phyloP scores from a whole-genome alignment of 2,888 invertebrate species.

The Crossocerus cetratus region DNA sequence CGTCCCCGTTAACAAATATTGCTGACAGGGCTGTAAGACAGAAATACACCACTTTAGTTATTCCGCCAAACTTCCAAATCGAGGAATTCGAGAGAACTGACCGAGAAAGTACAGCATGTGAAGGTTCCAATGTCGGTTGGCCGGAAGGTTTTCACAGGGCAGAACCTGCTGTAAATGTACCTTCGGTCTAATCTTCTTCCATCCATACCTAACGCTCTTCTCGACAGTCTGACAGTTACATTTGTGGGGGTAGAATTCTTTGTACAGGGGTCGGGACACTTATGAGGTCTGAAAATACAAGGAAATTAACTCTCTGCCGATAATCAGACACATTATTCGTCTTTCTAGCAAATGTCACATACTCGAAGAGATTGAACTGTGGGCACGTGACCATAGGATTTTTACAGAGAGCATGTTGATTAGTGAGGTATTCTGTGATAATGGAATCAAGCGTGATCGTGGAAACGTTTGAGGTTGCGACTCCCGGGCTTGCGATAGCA shows the following conservation, averaged over 20 bases:
- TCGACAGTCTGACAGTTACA: slow-evolving; percentile 79
- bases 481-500: slow-evolving; percentile 67
- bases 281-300: slow-evolving; percentile 86
- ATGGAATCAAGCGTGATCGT: slow-evolving; percentile 91
- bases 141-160: slow-evolving; percentile 86
- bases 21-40: slow-evolving; percentile 79
- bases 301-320: not conserved
- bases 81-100: slow-evolving; percentile 52
- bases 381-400: slow-evolving; percentile 99
- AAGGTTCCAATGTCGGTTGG: slow-evolving; percentile 86
- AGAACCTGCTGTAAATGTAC: slow-evolving; percentile 90
- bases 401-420: slow-evolving; percentile 98
- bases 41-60: slow-evolving; percentile 38
- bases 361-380: slow-evolving; percentile 95
- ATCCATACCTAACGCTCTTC: slow-evolving; percentile 77
- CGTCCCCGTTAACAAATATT: slow-evolving; percentile 90
- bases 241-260: slow-evolving; percentile 84
- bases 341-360: slow-evolving; percentile 68
- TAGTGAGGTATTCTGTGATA: slow-evolving; percentile 96
- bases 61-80: too few species aligned
- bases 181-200: slow-evolving; percentile 86
- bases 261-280: slow-evolving; percentile 93
- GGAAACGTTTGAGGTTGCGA: slow-evolving; percentile 69
- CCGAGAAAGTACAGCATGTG: slow-evolving; percentile 84
- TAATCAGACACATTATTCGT: too few species aligned